Percentiles rank a stretch among this genome's conserved stretches.
Evolutionary conservation across 2,113 vertebrate species (phyloP).

Genomic region (Spilogale gracilis): DNA sequence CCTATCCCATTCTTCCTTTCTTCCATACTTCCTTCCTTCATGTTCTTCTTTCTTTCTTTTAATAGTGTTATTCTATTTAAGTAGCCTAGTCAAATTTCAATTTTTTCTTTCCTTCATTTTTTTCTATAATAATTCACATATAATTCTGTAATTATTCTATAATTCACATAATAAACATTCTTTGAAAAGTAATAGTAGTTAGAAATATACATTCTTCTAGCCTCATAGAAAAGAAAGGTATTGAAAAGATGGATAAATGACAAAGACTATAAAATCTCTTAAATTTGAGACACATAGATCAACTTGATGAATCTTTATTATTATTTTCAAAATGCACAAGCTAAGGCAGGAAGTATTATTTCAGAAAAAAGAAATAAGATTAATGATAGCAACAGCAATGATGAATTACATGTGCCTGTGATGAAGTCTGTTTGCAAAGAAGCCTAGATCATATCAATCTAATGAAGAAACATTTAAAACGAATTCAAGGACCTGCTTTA

Average conservation of each 20-base stretch:
- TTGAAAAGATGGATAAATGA: slow-evolving; percentile 19
- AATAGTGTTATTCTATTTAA: background rate
- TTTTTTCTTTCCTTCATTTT: background rate
- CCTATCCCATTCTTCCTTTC: background rate
- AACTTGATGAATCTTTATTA: background rate
- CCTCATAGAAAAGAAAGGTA: background rate
- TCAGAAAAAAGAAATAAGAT: slow-evolving; percentile 70
- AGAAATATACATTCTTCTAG: background rate
- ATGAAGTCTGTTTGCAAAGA: slow-evolving; percentile 56
- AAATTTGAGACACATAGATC: slow-evolving; percentile 32
- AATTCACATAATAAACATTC: background rate
- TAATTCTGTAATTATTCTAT: background rate
- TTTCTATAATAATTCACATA: background rate
- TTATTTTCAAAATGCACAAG: slow-evolving; percentile 45
- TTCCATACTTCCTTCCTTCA: background rate
- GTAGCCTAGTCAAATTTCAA: background rate
- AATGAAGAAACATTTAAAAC: slow-evolving; percentile 51
- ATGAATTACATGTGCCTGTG: slow-evolving; percentile 45
- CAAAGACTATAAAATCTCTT: slow-evolving; percentile 37
- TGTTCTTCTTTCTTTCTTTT: background rate
- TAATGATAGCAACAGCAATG: slow-evolving; percentile 70
- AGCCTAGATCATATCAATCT: slow-evolving; percentile 35
- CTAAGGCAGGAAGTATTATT: slow-evolving; percentile 63
- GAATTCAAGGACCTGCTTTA: slow-evolving; percentile 57
- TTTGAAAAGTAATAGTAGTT: background rate